phyloP scores from a whole-genome alignment of 2,113 vertebrate genomes.

The Petroica traversi region DNA sequence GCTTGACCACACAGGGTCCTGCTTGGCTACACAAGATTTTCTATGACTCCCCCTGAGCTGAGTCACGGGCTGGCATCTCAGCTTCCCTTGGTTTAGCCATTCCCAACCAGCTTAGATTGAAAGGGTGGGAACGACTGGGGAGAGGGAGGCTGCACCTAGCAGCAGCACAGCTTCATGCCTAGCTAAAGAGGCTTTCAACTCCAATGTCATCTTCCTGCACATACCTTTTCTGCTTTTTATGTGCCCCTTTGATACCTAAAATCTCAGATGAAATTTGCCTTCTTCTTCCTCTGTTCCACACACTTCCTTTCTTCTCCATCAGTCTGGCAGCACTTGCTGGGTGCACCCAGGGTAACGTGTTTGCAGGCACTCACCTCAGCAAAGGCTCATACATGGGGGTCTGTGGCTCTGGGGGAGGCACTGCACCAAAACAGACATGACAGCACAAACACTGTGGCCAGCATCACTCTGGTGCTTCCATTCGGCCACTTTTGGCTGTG shows the following conservation, averaged over 20 bases:
- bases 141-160: not conserved
- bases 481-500: not conserved
- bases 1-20: not conserved
- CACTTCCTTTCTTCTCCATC: fast-evolving
- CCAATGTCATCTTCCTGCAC: not conserved
- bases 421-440: fast-evolving
- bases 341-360: fast-evolving
- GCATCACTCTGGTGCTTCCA: not conserved
- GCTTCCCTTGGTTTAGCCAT: not conserved
- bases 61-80: not conserved
- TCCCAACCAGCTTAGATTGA: not conserved
- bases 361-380: not conserved
- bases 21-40: not conserved
- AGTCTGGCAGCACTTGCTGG: fast-evolving
- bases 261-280: not conserved
- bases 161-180: not conserved
- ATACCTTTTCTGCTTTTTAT: not conserved
- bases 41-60: not conserved
- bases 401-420: fast-evolving
- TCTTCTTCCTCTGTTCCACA: not conserved
- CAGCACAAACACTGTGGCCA: fast-evolving
- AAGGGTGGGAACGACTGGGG: fast-evolving
- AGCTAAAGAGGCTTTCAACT: not conserved
- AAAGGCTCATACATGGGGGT: fast-evolving
- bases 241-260: not conserved